Evolutionary conservation across 1,140 invertebrate genomes (phyloP).

Genomic region (Leptopilina boulardi): DNA sequence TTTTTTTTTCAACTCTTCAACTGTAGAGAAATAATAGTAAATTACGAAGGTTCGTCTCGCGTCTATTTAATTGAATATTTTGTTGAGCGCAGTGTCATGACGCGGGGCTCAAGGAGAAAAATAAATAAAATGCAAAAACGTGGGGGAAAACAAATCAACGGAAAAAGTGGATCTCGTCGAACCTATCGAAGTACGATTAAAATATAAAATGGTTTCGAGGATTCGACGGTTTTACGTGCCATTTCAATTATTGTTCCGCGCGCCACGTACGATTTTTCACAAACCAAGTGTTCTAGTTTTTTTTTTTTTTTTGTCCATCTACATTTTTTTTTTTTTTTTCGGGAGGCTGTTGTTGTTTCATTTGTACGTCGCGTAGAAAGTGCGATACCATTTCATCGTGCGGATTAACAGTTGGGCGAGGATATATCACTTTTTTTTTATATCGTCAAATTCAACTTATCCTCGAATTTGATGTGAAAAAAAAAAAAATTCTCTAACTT

Average conservation of each 20-base stretch:
- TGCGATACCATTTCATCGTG: constrained; percentile 70
- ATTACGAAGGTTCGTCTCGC: not conserved
- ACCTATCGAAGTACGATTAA: constrained; percentile 72
- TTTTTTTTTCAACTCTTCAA: too few species aligned
- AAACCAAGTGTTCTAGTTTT: constrained; percentile 52
- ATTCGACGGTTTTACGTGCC: constrained; percentile 73
- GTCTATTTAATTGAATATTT: constrained; percentile 23
- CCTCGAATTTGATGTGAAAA: constrained; percentile 55
- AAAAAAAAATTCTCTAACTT: too few species aligned
- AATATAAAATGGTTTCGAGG: constrained; percentile 75
- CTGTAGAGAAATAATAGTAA: not conserved
- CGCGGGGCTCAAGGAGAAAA: constrained; percentile 13
- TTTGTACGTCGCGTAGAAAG: constrained; percentile 69
- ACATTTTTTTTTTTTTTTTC: constrained; percentile 38
- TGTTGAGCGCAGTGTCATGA: constrained; percentile 1
- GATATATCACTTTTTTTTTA: not conserved
- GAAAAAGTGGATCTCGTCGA: constrained; percentile 54
- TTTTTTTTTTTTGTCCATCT: constrained; percentile 49
- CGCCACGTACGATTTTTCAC: constrained; percentile 67
- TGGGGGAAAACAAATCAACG: constrained; percentile 42
- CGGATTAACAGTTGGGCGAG: constrained; percentile 41
- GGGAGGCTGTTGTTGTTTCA: constrained; percentile 55
- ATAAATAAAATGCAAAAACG: constrained; percentile 40
- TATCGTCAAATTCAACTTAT: constrained; percentile 59
- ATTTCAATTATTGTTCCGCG: constrained; percentile 72